Evolutionary conservation across 1,140 invertebrate genomes (phyloP).

Genomic region (Meloidogyne floridensis): DNA sequence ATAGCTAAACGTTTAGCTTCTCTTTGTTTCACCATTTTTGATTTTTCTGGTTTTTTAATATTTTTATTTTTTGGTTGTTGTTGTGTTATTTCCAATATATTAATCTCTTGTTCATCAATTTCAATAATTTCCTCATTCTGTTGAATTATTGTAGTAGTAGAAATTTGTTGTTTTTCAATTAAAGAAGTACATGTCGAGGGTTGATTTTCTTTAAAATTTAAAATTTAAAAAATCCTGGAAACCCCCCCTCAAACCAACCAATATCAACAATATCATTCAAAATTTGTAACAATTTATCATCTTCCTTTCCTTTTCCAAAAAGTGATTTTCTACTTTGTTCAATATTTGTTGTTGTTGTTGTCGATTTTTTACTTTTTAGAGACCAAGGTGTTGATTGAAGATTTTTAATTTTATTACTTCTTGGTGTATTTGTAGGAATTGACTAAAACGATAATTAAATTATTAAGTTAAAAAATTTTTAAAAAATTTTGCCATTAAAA

Average conservation of each 20-base stretch:
- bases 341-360: constrained; percentile 5
- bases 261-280: not conserved
- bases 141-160: too few relatives aligned
- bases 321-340: constrained; percentile 14
- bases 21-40: not conserved
- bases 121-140: not conserved
- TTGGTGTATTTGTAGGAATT: not conserved
- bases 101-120: not conserved
- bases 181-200: not conserved
- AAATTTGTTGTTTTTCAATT: not conserved
- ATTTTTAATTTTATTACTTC: not conserved
- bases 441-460: not conserved
- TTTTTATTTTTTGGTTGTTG: not conserved
- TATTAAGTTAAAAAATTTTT: too few relatives aligned
- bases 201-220: not conserved
- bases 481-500: too few relatives aligned
- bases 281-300: not conserved
- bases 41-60: not conserved
- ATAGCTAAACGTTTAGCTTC: constrained; percentile 24
- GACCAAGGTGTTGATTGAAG: constrained; percentile 18
- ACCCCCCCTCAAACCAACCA: not conserved
- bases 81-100: not conserved
- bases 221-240: not conserved
- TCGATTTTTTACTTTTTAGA: constrained; percentile 16
- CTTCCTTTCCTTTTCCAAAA: not conserved